A percentile compares a stretch with the other conserved stretches of the same genome.
Conservation (phyloP, 1,140 invertebrate species). For the Gonioctena quinquepunctata region DNA sequence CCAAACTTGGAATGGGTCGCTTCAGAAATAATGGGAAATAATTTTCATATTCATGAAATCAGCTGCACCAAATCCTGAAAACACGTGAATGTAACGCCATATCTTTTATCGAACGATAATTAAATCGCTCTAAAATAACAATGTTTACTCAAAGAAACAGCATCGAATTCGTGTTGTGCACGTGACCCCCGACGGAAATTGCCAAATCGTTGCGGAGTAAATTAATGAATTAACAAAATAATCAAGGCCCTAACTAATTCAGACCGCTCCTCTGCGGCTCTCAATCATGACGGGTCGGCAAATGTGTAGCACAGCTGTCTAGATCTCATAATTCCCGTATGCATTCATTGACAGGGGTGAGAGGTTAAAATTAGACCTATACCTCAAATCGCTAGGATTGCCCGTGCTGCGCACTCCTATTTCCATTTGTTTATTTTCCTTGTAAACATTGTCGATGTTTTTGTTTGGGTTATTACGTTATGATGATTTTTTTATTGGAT, state of each 20-base stretch:
- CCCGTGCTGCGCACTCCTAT: not conserved
- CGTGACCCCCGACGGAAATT: constrained; percentile 31
- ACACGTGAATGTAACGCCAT: not conserved
- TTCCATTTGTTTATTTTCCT: not conserved
- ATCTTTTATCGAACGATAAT: not conserved
- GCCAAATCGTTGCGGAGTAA: constrained; percentile 40
- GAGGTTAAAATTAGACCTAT: constrained; percentile 52
- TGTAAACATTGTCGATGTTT: not conserved
- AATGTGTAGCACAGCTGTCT: constrained; percentile 51
- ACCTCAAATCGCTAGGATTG: constrained; percentile 31
- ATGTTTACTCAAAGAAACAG: not conserved
- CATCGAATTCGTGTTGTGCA: not conserved
- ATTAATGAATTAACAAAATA: constrained; percentile 53
- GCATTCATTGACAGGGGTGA: constrained; percentile 50
- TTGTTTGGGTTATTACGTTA: not conserved
- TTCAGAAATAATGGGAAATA: too few species aligned
- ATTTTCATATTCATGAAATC: too few species aligned
- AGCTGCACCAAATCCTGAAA: too few species aligned
- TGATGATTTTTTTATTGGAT: not conserved
- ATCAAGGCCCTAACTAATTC: constrained; percentile 48
- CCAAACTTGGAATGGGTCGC: too few species aligned
- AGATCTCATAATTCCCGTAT: constrained; percentile 47
- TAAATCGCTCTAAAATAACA: not conserved
- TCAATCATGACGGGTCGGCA: constrained; percentile 48
- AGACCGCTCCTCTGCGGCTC: constrained; percentile 32